Evolutionary conservation across 2,113 vertebrate genomes (phyloP).

Genomic region (Genyomyrus donnyi): DNA sequence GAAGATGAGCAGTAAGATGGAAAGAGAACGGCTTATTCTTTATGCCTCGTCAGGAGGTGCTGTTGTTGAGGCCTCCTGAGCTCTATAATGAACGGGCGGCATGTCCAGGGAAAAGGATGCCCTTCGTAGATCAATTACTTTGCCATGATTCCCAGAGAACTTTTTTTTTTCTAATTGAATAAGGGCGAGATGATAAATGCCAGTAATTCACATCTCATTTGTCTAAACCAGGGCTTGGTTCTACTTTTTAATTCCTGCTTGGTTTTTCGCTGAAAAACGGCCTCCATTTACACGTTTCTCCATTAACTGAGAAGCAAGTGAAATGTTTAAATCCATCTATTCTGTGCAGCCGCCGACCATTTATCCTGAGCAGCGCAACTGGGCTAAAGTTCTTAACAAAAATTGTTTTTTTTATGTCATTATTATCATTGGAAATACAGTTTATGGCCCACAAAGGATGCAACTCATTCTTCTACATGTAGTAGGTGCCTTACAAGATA

Average conservation of each 20-base stretch:
- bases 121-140: conserved; percentile 13
- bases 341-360: not conserved
- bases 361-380: not conserved
- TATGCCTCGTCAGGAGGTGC: not conserved
- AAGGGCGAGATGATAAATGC: conserved; percentile 27
- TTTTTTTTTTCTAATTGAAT: conserved; percentile 22
- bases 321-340: not conserved
- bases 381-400: not conserved
- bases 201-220: conserved; percentile 30
- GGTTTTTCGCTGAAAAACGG: conserved; percentile 1
- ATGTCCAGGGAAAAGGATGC: not conserved
- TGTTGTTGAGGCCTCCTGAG: not conserved
- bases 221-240: conserved; percentile 11
- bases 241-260: conserved; percentile 7
- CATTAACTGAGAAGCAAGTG: not conserved
- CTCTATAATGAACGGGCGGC: not conserved
- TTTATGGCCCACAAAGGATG: not conserved
- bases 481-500: not conserved
- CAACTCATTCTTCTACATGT: not conserved
- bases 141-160: conserved; percentile 28
- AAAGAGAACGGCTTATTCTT: not conserved
- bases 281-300: not conserved
- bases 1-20: not conserved
- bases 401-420: not conserved
- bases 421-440: not conserved